Percentiles rank a stretch among this genome's conserved stretches.
These are phyloP conservation scores for Aurelia coerulea DNA, from an alignment of 30 jellyfish, hydroid and myxozoan species.

Conservation along the genomic window DNA sequence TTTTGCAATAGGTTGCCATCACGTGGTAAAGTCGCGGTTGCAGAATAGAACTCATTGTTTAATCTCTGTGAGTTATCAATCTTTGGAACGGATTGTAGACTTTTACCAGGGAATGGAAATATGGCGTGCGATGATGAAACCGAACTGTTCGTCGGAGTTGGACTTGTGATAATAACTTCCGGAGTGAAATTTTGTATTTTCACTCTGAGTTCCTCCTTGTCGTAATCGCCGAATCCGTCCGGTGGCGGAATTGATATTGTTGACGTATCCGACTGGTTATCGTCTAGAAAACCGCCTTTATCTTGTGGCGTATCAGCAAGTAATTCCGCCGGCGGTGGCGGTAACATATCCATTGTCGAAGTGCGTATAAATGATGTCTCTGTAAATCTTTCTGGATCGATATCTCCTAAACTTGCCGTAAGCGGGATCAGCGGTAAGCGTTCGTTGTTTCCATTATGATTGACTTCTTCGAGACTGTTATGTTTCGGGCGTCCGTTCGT, in stretches of 20 bases:
- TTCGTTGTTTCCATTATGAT: conserved; percentile 41
- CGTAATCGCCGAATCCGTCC: conserved; percentile 62
- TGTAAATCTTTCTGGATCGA: not conserved
- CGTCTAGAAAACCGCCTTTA: conserved; percentile 37
- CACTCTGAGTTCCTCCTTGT: not conserved
- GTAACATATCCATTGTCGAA: conserved; percentile 52
- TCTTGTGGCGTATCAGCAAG: conserved; percentile 69
- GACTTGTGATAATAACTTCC: conserved; percentile 64
- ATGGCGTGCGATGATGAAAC: conserved; percentile 23
- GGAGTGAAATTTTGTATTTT: conserved; percentile 11
- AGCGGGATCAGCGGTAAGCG: conserved; percentile 58
- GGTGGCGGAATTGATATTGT: conserved; percentile 86
- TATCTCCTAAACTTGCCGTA: conserved; percentile 26
- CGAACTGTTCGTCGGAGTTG: conserved; percentile 76
- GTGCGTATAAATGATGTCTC: conserved; percentile 52
- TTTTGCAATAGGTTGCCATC: conserved; percentile 59
- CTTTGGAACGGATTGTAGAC: conserved; percentile 12
- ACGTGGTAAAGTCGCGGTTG: conserved; percentile 3
- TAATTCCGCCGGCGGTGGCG: conserved; percentile 93
- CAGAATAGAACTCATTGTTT: conserved; percentile 48
- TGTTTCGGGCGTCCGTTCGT: conserved; percentile 54
- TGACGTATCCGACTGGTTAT: conserved; percentile 62
- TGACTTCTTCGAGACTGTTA: conserved; percentile 51
- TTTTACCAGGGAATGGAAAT: not conserved
- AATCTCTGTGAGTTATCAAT: conserved; percentile 48